Evolutionary conservation across 1,140 invertebrate genomes (phyloP).

Genomic region (Zaprionus lachaisei): DNA sequence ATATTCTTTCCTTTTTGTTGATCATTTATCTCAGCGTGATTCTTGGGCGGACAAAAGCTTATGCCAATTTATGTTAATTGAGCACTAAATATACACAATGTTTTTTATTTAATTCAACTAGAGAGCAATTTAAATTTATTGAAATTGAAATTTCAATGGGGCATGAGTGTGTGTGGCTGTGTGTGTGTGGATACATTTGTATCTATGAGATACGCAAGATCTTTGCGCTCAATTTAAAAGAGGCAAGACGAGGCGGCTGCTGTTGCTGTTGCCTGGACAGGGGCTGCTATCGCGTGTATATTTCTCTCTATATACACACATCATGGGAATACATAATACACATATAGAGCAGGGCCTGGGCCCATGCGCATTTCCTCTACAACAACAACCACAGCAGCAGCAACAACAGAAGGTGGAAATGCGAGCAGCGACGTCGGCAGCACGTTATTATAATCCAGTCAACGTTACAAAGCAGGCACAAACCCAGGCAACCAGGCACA

Average conservation of each 20-base stretch:
- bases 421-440: slow-evolving; percentile 62
- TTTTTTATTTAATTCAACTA: slow-evolving; percentile 78
- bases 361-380: not conserved
- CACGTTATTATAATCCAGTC: slow-evolving; percentile 79
- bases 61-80: slow-evolving; percentile 82
- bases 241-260: slow-evolving; percentile 16
- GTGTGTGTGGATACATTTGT: slow-evolving; percentile 7
- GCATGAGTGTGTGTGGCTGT: slow-evolving; percentile 1
- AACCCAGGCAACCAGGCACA: slow-evolving; percentile 37
- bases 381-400: slow-evolving; percentile 8
- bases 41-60: slow-evolving; percentile 44
- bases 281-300: slow-evolving; percentile 35
- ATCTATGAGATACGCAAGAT: slow-evolving; percentile 53
- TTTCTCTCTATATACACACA: not conserved
- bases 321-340: not conserved
- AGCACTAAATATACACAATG: slow-evolving; percentile 74
- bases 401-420: slow-evolving; percentile 69
- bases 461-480: slow-evolving; percentile 45
- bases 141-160: slow-evolving; percentile 73
- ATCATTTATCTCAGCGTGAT: slow-evolving; percentile 8
- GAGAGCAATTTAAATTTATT: slow-evolving; percentile 81
- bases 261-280: slow-evolving; percentile 30
- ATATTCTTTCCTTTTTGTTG: slow-evolving; percentile 1
- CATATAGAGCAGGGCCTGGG: slow-evolving; percentile 32
- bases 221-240: slow-evolving; percentile 55